These are phyloP conservation scores for Nycticryphes semicollaris DNA, from an alignment of 2,113 vertebrate species.

Conservation along the genomic window DNA sequence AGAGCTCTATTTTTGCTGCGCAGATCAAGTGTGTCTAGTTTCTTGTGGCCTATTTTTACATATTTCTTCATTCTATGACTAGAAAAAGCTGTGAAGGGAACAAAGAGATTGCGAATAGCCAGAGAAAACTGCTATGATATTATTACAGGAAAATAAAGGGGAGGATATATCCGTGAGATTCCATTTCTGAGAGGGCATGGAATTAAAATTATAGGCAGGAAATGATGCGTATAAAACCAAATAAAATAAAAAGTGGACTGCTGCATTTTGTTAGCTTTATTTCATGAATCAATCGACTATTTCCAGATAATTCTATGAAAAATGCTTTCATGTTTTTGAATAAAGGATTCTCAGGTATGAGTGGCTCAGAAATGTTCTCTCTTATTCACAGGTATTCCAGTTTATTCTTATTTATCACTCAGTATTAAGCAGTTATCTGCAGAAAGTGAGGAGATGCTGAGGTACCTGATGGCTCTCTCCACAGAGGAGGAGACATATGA, in stretches of 20 bases:
- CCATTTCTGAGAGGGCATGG: neutral
- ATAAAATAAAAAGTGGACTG: neutral
- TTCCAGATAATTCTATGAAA: neutral
- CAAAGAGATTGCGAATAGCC: neutral
- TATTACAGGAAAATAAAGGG: conserved; percentile 8
- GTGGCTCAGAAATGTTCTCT: neutral
- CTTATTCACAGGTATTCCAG: neutral
- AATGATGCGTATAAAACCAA: neutral
- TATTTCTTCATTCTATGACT: conserved; percentile 43
- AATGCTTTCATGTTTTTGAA: neutral
- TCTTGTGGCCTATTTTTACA: conserved; percentile 61
- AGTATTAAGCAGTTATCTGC: neutral
- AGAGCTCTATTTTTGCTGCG: conserved; percentile 60
- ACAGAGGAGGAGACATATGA: neutral
- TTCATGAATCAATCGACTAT: neutral
- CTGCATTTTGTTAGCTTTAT: neutral
- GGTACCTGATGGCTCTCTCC: neutral
- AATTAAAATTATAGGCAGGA: conserved; percentile 7
- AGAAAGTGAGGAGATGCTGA: neutral
- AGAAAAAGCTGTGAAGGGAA: conserved; percentile 28
- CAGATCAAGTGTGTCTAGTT: conserved; percentile 50
- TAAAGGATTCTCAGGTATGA: neutral
- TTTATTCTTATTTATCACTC: neutral
- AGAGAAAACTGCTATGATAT: conserved; percentile 14
- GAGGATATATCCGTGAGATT: neutral